Base-by-base conservation (phyloP, 2,888 invertebrate genomes). In the Parnassius smintheus region DNA sequence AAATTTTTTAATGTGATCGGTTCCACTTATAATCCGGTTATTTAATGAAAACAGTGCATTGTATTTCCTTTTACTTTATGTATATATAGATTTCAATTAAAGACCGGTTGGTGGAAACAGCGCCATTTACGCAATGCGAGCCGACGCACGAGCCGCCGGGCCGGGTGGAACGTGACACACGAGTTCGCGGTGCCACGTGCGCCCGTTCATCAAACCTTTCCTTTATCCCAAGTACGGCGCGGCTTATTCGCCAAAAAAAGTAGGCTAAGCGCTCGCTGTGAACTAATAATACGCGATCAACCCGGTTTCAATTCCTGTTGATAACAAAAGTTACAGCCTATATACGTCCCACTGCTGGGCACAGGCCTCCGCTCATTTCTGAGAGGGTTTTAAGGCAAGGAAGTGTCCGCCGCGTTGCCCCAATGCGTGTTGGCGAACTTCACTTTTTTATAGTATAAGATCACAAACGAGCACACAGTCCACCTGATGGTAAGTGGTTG, bases 171-270 rank as follows among this genome's bases (percentile, higher is more conserved):
- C 48, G 56, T 52, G 57, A 22, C 18, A 12, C 52, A 45, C 18
- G 25, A 13, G 51, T 9, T n/a, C 22, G 10, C 4, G n/a, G 18
- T 35, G 56, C 51, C 56, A 52, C 62, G 56, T 61, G 61, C 50
- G 41, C n/a, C 25, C 18, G 44, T 42, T 42, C 58, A 50, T 50
- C 41, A 42, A 35, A 49, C 49, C 42, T 18, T 44, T 50, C 9
- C 41, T 13, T 57, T 18, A 11, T 50, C 18, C 18, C 9, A 11
- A n/a, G 8, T 10, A 9, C 22, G 49, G 18, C 13, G 50, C 2
- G 9, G 50, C 35, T 35, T 35, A 35, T 35, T 35, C 7, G 35
- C 35, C 7, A 4, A 7, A 35, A 35, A 3, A 35, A n/a, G n/a
- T 35, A 35, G 35, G 35, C 4, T 35, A 35, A 7, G 35, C 35